Conservation (phyloP, 2,797 vertebrate genomes). For the Phrynocephalus guinanensis region DNA sequence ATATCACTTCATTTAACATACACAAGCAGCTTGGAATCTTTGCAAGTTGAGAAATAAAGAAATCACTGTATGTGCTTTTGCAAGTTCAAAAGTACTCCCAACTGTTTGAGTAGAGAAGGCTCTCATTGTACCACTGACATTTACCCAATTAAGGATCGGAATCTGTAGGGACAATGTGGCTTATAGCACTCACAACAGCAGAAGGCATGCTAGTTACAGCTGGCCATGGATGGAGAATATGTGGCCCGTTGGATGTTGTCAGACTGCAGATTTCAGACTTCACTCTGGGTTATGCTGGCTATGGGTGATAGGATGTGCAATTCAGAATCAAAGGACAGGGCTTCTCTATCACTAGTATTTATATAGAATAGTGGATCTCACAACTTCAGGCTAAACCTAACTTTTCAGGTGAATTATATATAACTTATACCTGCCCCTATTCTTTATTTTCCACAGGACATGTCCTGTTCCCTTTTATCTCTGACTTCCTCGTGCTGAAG, state of each 20-base stretch:
- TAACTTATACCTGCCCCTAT: too few relatives aligned
- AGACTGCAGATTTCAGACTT: neutral
- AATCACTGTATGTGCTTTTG: slow-evolving; percentile 47
- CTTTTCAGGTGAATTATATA: too few relatives aligned
- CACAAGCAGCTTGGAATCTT: neutral
- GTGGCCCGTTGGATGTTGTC: neutral
- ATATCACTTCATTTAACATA: neutral
- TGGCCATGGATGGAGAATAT: neutral
- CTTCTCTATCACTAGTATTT: too few relatives aligned
- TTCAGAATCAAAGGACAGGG: neutral
- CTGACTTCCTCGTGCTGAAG: too few relatives aligned
- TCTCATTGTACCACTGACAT: slow-evolving; percentile 51
- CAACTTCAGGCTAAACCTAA: too few relatives aligned
- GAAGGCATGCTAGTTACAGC: neutral
- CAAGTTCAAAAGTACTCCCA: slow-evolving; percentile 50
- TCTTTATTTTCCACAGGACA: too few relatives aligned
- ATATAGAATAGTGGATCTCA: too few relatives aligned
- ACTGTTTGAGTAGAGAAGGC: slow-evolving; percentile 49
- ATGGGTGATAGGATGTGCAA: neutral
- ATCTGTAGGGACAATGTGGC: neutral
- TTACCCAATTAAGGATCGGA: slow-evolving; percentile 56
- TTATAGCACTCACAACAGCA: neutral
- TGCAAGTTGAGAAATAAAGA: slow-evolving; percentile 19
- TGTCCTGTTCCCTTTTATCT: too few relatives aligned
- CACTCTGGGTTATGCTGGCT: neutral